phyloP scores from a whole-genome alignment of 64 coral and sea anemone species.

The Actinia equina region DNA sequence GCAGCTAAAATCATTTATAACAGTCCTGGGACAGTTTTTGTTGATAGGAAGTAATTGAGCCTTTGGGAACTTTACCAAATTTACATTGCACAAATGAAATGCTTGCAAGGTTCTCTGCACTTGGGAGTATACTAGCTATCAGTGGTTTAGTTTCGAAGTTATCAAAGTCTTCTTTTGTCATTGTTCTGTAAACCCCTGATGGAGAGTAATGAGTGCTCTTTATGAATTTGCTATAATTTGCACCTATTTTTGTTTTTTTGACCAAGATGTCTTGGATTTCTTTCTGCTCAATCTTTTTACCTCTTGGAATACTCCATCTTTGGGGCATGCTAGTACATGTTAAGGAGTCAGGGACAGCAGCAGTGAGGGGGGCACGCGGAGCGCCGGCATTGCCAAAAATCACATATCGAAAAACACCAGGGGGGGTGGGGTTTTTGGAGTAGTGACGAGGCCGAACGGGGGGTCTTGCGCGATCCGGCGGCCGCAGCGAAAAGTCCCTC shows the following conservation, averaged over 20 bases:
- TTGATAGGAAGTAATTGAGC: conserved; percentile 59
- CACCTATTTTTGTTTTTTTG: conserved; percentile 48
- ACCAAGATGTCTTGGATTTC: conserved; percentile 48
- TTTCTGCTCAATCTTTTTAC: background rate
- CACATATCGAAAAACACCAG: too few species aligned
- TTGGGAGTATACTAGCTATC: conserved; percentile 56
- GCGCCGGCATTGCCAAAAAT: too few species aligned
- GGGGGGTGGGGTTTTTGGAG: too few species aligned
- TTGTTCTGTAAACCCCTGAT: conserved; percentile 23
- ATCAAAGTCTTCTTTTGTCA: conserved; percentile 61
- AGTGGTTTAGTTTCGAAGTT: conserved; percentile 48
- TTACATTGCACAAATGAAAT: conserved; percentile 51
- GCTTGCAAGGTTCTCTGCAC: conserved; percentile 35
- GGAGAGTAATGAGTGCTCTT: conserved; percentile 63
- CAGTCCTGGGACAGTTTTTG: conserved; percentile 61
- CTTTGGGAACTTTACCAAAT: conserved; percentile 60
- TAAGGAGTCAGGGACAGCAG: too few species aligned
- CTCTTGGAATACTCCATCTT: too few species aligned
- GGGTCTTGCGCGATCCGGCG: too few species aligned
- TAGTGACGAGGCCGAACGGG: too few species aligned
- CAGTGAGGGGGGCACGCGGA: too few species aligned
- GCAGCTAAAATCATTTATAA: conserved; percentile 62
- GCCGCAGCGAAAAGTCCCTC: too few species aligned
- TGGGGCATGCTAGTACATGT: too few species aligned
- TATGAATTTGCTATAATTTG: conserved; percentile 57